These are phyloP conservation scores for Triplophysa rosa DNA, from an alignment of 2,113 vertebrate genomes.

Conservation along the genomic window DNA sequence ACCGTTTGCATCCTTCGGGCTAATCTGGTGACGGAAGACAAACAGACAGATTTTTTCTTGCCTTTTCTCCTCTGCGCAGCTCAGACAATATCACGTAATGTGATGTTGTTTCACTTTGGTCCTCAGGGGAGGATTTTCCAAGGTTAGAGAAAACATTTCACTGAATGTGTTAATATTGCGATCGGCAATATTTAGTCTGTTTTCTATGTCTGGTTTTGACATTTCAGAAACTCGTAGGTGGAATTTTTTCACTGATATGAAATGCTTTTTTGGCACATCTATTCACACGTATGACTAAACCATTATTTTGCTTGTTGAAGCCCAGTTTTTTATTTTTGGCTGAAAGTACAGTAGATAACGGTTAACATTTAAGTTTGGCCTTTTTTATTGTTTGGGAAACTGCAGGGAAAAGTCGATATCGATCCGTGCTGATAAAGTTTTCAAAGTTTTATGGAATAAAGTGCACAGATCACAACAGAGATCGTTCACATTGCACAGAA, in stretches of 20 bases:
- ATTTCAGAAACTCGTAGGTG: no score
- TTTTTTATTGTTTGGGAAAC: conserved; percentile 36
- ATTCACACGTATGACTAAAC: not conserved
- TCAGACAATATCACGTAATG: not conserved
- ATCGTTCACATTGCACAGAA: not conserved
- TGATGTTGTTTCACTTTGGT: not conserved
- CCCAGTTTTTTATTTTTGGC: not conserved
- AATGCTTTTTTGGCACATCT: no score
- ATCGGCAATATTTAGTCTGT: not conserved
- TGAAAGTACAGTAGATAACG: not conserved
- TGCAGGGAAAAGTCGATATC: not conserved
- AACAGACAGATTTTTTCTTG: not conserved
- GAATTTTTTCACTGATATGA: no score
- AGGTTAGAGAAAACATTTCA: not conserved
- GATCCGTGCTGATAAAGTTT: not conserved
- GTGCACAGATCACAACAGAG: not conserved
- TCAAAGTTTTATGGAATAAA: not conserved
- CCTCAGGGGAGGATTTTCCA: not conserved
- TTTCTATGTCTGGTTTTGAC: not conserved
- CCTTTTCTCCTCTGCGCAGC: not conserved
- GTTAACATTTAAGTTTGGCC: not conserved
- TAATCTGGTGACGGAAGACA: conserved; percentile 28
- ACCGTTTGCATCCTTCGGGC: conserved; percentile 21
- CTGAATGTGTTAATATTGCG: not conserved
- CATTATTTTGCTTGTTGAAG: not conserved